Percentiles rank a stretch among this genome's conserved stretches.
Evolutionary conservation across 2,113 vertebrate genomes (phyloP).

Genomic region (Panurus biarmicus): DNA sequence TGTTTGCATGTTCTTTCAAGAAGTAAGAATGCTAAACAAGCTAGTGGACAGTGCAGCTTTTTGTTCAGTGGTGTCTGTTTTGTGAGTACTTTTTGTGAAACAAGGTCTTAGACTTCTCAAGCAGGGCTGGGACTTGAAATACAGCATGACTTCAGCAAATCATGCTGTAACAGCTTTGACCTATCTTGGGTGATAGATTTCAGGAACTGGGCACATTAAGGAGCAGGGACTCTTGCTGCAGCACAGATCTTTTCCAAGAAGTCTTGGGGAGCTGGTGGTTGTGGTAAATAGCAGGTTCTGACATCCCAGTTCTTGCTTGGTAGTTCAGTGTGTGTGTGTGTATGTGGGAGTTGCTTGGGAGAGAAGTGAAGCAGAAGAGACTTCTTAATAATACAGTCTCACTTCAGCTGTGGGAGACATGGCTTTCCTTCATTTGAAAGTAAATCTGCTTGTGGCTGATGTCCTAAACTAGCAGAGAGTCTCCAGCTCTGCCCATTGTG

Average conservation of each 20-base stretch:
- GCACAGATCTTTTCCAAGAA: neutral
- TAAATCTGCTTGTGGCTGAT: neutral
- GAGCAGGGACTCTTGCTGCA: neutral
- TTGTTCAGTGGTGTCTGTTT: constrained; percentile 4
- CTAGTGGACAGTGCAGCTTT: constrained; percentile 33
- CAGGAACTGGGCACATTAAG: neutral
- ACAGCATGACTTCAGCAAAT: neutral
- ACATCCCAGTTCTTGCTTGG: neutral
- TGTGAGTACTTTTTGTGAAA: neutral
- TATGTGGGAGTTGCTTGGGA: neutral
- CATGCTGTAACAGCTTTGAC: neutral
- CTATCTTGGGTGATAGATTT: neutral
- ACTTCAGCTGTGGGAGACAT: neutral
- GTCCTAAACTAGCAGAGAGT: neutral
- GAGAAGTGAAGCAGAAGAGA: neutral
- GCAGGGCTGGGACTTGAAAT: neutral
- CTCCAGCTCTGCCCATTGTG: neutral
- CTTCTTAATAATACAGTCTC: constrained; percentile 10
- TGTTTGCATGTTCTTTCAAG: constrained; percentile 41
- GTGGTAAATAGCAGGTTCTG: neutral
- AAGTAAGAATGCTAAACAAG: constrained; percentile 22
- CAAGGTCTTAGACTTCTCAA: neutral
- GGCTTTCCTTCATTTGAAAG: constrained; percentile 20
- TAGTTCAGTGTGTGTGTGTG: neutral
- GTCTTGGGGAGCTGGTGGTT: neutral